Evolutionary conservation across 1,140 invertebrate species (phyloP), one percentile per base, ranked within the genome.

Genomic region (Bradysia coprophila): DNA sequence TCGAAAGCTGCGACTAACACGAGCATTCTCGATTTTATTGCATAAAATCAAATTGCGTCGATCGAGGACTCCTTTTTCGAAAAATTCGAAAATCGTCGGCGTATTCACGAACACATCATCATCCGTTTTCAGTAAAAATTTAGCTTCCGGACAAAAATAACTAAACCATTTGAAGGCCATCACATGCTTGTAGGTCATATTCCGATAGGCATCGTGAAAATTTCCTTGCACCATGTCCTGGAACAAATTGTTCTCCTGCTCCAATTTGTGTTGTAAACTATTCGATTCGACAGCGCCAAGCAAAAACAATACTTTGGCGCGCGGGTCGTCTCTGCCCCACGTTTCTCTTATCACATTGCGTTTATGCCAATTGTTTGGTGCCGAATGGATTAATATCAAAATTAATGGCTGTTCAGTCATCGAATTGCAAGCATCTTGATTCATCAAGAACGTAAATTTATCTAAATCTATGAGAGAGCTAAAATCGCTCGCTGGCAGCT

Each of bases 161-260:
- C 72, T 67, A 33, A 76, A 71, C 77, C 83, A 91, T 55, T 84
- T 83, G n/a, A 90, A 67, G 1, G 71, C 76, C 72, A 84, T 81
- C 4, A 82, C 73, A 59, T 87, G 83, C 60, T 91, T 91, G 52
- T 86, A 85, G 2, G 85, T 88, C 60, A 91, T 71, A 62, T 90
- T 91, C 45, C 75, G 69, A 54, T 90, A 91, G 22, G 67, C 68
- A 63, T 90, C 86, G 8, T 67, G 43, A 56, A 88, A 89, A 48
- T 72, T 75, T 20, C 81, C 83, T 59, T 86, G 80, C 20, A 89
- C 68, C 42, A 90, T 67, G 54, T 91, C 87, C 16, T 66, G 61
- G 51, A 75, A 70, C 1, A 48, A 48, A 3, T 52, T 51, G 49
- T 71, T 70, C 56, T 91, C 86, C 33, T 64, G 49, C 13, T 68